Conservation (phyloP, 2,113 vertebrate genomes). For the Heliornis fulica region DNA sequence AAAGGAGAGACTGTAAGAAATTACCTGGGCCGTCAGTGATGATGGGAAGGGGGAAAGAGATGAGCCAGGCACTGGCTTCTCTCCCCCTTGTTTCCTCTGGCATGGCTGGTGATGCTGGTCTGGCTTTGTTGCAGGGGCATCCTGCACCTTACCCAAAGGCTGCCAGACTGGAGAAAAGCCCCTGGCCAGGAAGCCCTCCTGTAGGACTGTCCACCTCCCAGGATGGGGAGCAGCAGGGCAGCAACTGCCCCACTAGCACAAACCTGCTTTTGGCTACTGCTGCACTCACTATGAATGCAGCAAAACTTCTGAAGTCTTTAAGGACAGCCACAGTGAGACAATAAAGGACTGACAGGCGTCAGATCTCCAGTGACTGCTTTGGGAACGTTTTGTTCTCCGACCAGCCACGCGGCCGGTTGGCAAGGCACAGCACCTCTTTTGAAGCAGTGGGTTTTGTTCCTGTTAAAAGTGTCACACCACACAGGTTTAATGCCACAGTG, state of each 20-base stretch:
- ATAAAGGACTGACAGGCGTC: neutral
- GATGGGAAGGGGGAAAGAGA: neutral
- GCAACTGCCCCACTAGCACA: neutral
- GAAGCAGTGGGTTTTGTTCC: neutral
- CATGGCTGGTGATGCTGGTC: neutral
- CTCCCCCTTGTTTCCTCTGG: neutral
- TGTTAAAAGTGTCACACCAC: neutral
- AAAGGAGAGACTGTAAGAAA: neutral
- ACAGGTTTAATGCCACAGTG: neutral
- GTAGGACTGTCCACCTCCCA: neutral
- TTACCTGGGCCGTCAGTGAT: neutral
- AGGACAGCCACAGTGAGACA: neutral
- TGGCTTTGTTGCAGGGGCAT: neutral
- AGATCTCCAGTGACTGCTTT: neutral
- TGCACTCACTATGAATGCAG: neutral
- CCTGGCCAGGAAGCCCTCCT: neutral
- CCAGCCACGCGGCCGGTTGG: rapidly evolving
- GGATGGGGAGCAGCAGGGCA: neutral
- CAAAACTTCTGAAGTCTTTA: neutral
- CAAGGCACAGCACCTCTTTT: neutral
- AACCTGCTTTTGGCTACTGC: neutral
- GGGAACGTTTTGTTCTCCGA: neutral
- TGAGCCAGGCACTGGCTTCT: neutral
- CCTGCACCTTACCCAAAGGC: neutral
- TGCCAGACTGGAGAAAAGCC: neutral